Evolutionary conservation across 2,888 invertebrate species (phyloP).

Genomic region (Nipponacmea schrenckii): DNA sequence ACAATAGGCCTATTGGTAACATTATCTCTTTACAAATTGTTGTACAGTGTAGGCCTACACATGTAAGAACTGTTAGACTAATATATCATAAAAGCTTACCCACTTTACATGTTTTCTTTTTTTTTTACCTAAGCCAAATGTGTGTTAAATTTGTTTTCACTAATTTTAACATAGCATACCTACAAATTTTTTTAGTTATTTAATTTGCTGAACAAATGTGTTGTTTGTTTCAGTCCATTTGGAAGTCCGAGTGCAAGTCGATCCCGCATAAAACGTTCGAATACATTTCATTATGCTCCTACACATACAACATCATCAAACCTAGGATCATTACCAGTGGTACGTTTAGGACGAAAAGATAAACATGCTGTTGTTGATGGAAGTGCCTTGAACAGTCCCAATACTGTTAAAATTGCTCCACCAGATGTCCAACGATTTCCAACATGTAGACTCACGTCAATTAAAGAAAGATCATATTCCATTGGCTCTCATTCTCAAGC

Average conservation of each 20-base stretch:
- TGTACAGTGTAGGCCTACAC: not conserved
- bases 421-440: slow-evolving; percentile 40
- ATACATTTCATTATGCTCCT: slow-evolving; percentile 19
- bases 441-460: slow-evolving; percentile 38
- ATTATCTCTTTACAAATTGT: too few relatives aligned
- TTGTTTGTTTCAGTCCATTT: slow-evolving; percentile 14
- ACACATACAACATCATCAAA: slow-evolving; percentile 27
- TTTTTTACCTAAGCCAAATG: too few relatives aligned
- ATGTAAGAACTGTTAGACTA: not conserved
- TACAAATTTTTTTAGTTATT: too few relatives aligned
- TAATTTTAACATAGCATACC: too few relatives aligned
- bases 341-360: slow-evolving; percentile 37
- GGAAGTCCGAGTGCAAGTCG: not conserved
- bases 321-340: slow-evolving; percentile 42
- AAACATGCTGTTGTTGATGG: slow-evolving; percentile 37
- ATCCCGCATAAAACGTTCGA: slow-evolving; percentile 14
- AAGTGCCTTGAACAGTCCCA: slow-evolving; percentile 42
- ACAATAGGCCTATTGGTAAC: too few relatives aligned
- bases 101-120: not conserved
- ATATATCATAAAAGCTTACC: not conserved
- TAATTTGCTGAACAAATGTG: not conserved
- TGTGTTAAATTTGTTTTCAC: too few relatives aligned
- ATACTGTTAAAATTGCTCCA: slow-evolving; percentile 52
- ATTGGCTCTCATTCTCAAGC: slow-evolving; percentile 18
- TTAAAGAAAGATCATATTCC: not conserved